A percentile compares a stretch with the other conserved stretches of the same genome.
Conservation (phyloP, 2,888 invertebrate species). For the Pollenia labialis region DNA sequence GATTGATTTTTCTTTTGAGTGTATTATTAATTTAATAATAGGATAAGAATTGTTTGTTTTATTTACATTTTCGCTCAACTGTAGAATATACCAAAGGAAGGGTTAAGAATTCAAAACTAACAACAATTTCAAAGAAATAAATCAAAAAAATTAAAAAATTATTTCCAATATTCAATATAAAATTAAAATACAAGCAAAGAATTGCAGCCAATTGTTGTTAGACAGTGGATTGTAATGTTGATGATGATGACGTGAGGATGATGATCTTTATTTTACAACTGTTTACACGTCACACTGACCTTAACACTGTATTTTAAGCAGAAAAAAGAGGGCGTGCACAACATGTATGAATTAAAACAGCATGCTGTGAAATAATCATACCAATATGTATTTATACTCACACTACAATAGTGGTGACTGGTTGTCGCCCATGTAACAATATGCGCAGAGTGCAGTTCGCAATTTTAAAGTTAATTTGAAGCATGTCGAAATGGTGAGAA, state of each 20-base stretch:
- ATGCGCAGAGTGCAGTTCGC: too few relatives aligned
- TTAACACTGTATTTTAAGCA: conserved; percentile 32
- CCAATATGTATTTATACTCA: background rate
- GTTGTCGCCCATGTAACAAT: too few relatives aligned
- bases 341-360: conserved; percentile 23
- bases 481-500: too few relatives aligned
- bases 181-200: conserved; percentile 24
- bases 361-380: conserved; percentile 36
- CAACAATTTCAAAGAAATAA: conserved; percentile 33
- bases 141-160: conserved; percentile 27
- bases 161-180: conserved; percentile 43
- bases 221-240: conserved; percentile 30
- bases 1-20: too few relatives aligned
- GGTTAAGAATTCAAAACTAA: background rate
- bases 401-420: too few relatives aligned
- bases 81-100: too few relatives aligned
- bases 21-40: too few relatives aligned
- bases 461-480: too few relatives aligned
- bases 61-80: too few relatives aligned
- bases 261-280: conserved; percentile 61
- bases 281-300: conserved; percentile 58
- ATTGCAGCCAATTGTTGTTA: conserved; percentile 60
- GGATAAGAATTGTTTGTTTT: too few relatives aligned
- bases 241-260: conserved; percentile 38
- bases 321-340: conserved; percentile 34